Conservation (phyloP, 2,113 vertebrate genomes). For the Tricholaema leucomelas region DNA sequence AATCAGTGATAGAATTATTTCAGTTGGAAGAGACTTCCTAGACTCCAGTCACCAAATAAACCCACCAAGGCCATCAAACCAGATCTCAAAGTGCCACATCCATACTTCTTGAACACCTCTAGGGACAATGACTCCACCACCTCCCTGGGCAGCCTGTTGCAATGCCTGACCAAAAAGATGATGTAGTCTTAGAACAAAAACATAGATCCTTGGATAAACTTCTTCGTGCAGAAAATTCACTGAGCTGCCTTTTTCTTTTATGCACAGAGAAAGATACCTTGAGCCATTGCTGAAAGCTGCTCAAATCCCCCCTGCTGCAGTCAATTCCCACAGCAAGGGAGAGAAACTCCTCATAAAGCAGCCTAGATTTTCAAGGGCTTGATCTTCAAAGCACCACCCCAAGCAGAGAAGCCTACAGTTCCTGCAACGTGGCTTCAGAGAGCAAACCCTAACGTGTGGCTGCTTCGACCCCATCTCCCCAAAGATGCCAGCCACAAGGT, state of each 20-base stretch:
- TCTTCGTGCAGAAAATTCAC: background rate
- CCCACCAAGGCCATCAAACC: too few species aligned
- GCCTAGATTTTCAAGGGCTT: background rate
- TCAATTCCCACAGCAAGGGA: background rate
- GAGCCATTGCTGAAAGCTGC: background rate
- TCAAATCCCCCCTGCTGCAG: background rate
- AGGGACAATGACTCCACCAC: too few species aligned
- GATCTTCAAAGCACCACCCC: background rate
- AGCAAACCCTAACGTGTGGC: conserved; percentile 36
- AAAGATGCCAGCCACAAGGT: conserved; percentile 43
- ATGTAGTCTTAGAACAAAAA: background rate
- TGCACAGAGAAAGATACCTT: background rate
- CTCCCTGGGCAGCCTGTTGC: too few species aligned
- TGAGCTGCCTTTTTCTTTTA: background rate
- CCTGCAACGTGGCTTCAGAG: background rate
- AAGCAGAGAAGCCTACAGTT: background rate
- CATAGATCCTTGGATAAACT: background rate
- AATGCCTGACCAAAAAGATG: too few species aligned
- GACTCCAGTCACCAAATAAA: too few species aligned
- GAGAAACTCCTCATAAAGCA: background rate
- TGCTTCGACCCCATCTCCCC: background rate
- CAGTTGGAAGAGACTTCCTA: too few species aligned
- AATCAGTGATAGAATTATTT: too few species aligned
- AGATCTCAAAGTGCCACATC: too few species aligned
- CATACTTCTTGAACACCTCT: too few species aligned